Conservation (phyloP, 2,797 vertebrate species). For the Mycteria americana region DNA sequence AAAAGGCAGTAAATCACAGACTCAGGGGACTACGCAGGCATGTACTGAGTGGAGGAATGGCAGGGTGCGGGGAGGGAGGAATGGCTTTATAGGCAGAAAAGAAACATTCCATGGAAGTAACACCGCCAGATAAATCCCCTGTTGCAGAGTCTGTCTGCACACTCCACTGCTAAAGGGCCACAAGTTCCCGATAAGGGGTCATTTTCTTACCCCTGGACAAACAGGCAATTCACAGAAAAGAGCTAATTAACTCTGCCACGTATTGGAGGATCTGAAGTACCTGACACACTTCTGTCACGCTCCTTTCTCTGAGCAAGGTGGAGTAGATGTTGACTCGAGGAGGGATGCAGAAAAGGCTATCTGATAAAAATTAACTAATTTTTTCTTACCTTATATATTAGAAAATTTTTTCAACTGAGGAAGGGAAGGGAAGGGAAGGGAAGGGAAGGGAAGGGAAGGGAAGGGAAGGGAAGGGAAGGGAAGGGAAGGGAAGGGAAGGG, state of each 20-base stretch:
- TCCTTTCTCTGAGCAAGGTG: neutral
- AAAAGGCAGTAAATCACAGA: slow-evolving; percentile 45
- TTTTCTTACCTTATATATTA: neutral
- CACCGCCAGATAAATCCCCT: slow-evolving; percentile 31
- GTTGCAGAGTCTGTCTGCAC: neutral
- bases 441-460: neutral
- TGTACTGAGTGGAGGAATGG: slow-evolving; percentile 12
- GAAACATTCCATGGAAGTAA: slow-evolving; percentile 27
- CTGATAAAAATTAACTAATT: neutral
- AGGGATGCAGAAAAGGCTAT: neutral
- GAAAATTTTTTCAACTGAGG: neutral
- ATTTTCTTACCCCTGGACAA: slow-evolving; percentile 18
- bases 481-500: too few relatives aligned
- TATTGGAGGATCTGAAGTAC: neutral
- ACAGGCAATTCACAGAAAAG: neutral
- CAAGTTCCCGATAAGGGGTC: neutral
- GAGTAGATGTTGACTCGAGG: neutral
- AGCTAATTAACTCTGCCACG: neutral
- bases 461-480: too few relatives aligned
- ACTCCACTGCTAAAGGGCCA: slow-evolving; percentile 34
- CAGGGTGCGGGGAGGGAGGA: slow-evolving; percentile 34
- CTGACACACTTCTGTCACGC: neutral
- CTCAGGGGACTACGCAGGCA: neutral
- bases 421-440: too few relatives aligned
- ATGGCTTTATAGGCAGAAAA: slow-evolving; percentile 17